Evolutionary conservation across 2,113 vertebrate genomes (phyloP).

Genomic region (Lasiurus borealis): DNA sequence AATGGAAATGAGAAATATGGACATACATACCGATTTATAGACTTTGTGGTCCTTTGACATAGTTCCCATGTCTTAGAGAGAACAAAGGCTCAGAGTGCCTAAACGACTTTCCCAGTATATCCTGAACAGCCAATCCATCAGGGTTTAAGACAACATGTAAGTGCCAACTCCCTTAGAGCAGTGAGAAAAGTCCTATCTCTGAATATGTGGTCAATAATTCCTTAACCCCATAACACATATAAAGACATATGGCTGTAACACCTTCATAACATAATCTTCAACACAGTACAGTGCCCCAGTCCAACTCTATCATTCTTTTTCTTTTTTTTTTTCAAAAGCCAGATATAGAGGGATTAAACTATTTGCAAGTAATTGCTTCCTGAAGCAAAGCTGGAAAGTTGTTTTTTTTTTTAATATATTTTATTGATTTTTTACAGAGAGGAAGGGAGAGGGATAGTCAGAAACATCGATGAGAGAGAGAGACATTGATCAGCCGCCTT

Average conservation of each 20-base stretch:
- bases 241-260: accelerated
- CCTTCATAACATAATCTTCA: not conserved
- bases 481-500: too few species aligned
- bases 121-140: not conserved
- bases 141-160: not conserved
- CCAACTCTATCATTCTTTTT: not conserved
- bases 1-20: not conserved
- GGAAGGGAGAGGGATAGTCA: too few species aligned
- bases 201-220: not conserved
- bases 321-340: too few species aligned
- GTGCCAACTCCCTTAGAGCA: not conserved
- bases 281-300: accelerated
- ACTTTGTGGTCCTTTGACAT: not conserved
- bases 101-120: not conserved
- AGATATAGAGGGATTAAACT: too few species aligned
- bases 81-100: not conserved
- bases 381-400: too few species aligned
- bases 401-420: too few species aligned
- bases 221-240: accelerated
- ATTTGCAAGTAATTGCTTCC: too few species aligned
- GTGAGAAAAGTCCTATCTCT: not conserved
- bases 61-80: not conserved
- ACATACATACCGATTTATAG: accelerated
- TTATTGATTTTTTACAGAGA: too few species aligned
- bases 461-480: too few species aligned